phyloP scores from a whole-genome alignment of 1,140 invertebrate species.

The Cataglyphis hispanica region DNA sequence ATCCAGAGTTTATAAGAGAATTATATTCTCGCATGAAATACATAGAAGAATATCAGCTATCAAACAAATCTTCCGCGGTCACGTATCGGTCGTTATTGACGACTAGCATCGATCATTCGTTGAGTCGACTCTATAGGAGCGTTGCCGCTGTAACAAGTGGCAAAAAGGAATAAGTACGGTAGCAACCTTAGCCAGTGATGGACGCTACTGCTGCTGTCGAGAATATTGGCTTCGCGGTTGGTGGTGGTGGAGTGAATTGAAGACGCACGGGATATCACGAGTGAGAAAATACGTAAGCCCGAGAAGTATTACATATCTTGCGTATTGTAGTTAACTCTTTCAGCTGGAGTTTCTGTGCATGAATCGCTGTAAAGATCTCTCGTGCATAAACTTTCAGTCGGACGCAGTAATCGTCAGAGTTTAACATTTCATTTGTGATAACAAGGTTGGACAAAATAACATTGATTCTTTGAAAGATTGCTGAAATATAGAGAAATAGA shows the following conservation, averaged over 20 bases:
- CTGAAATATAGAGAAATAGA: no score
- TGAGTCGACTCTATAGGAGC: background rate
- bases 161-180: constrained; percentile 34
- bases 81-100: constrained; percentile 1
- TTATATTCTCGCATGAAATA: background rate
- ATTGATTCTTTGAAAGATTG: no score
- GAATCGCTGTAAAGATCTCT: background rate
- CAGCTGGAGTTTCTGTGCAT: background rate
- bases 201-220: background rate
- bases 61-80: background rate
- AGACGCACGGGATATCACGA: constrained; percentile 22
- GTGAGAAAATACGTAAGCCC: constrained; percentile 26
- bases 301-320: background rate
- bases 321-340: no score
- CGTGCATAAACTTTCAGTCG: no score
- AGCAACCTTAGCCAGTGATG: constrained; percentile 19
- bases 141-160: constrained; percentile 24
- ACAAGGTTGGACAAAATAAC: no score
- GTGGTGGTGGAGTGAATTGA: background rate
- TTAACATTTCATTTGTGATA: no score
- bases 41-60: background rate
- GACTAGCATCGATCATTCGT: background rate
- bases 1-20: background rate
- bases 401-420: no score
- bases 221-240: constrained; percentile 26